Evolutionary conservation across 2,113 vertebrate genomes (phyloP), one percentile per base, ranked within the genome.

Genomic region (Pygoscelis adeliae): DNA sequence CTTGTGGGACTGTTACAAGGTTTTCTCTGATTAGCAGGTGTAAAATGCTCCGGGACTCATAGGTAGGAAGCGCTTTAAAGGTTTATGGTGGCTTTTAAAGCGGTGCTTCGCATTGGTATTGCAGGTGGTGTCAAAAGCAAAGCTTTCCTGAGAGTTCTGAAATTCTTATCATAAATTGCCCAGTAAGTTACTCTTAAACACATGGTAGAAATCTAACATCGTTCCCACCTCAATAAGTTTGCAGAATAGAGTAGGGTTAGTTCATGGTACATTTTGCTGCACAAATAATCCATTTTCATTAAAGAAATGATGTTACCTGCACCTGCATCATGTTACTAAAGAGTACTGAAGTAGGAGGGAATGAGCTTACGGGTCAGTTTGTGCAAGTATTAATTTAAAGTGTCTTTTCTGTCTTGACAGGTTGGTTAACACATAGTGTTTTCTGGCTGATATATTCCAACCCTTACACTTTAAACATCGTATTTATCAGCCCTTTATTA

Each of bases 401-500:
- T 3, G 3, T 11, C 56, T 81, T 70, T 79, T 76, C 36, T 77
- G 27, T 50, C 87, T 47, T 84, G 87, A 65, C 61, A 81, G 55
- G 22, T 40, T 76, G 36, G 67, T 52, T 89, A 88, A 76, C 1
- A 6, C 29, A 13, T 3, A 32, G 6, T 3, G 3, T 90, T 87
- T 90, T 82, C 92, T 90, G 87, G 83, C 77, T 76, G 67, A 46
- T 76, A 5, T 36, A 44, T 72, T 83, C 52, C 89, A 92, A 93
- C 23, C 36, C 38, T 86, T 74, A 78, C 44, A 30, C 73, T 95
- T 94, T 70, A 87, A 93, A 87, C 34, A 7, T 56, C 59, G 44
- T 90, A 94, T 97, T 97, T 97, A 91, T 95, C 94, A 90, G 81
- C 49, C 61, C 44, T 84, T 97, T 93, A 96, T 97, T 97, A 95